Evolutionary conservation across 2,888 invertebrate species (phyloP), one percentile per base, ranked within the genome.

Genomic region (Blastobasis lacticolella): DNA sequence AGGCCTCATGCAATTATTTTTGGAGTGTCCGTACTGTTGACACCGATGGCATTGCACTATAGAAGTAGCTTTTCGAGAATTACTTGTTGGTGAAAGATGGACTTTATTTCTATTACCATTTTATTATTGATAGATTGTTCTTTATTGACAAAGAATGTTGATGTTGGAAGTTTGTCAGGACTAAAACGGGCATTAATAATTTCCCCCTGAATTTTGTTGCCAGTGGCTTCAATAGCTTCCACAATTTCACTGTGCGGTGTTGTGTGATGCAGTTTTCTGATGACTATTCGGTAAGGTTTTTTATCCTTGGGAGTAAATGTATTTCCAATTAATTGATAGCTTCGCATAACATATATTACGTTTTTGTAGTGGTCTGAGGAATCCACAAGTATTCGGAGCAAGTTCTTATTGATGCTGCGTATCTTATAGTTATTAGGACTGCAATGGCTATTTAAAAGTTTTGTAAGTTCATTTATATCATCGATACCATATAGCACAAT

Each of bases 11-110:
- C 48, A 42, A 43, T 49, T 45, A 46, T 49, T 49, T 44, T 42
- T 57, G 1, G 55, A 44, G 45, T 60, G 60, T 1, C n/a, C 54
- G 8, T 46, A 51, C 37, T 51, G 54, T 37, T 54, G 54, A 45
- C 54, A 54, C 4, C 51, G 10, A 5, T 38, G 37, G 38, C 54
- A 54, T 41, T 54, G 54, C 4, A 48, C 51, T n/a, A 54, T 48
- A 1, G 48, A 23, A 5, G 4, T 52, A 37, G 6, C 8, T 23
- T 47, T 51, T 38, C 37, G 40, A 5, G 54, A 51, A 36, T 46
- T 8, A 54, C 43, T 10, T 5, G 3, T 46, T 48, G 48, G 44
- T 52, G 45, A 36, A 23, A 52, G 6, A 51, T 51, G 38, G 9
- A 23, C 10, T 40, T 46, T 7, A 51, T 46, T 10, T 48, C 43